A percentile compares a stretch with the other conserved stretches of the same genome.
phyloP scores from a whole-genome alignment of 1,140 invertebrate species.

The Lanistes nyassanus region DNA sequence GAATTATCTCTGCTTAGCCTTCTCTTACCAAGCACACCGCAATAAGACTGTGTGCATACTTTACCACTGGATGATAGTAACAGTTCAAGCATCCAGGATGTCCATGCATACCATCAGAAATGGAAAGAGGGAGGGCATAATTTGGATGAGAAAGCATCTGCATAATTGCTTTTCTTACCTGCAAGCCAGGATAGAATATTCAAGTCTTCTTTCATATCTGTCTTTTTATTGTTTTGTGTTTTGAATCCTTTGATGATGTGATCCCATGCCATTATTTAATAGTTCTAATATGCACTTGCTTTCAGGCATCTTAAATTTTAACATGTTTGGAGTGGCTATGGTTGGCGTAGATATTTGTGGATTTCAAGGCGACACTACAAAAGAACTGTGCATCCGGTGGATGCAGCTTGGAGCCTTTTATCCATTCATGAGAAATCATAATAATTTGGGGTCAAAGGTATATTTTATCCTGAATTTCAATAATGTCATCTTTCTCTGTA shows the following conservation, averaged over 20 bases:
- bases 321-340: constrained; percentile 75
- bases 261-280: no score
- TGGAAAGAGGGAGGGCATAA: no score
- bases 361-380: constrained; percentile 81
- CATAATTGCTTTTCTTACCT: not conserved
- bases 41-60: no score
- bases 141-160: no score
- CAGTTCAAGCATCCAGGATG: no score
- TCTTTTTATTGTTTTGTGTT: not conserved
- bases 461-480: no score
- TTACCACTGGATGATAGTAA: no score
- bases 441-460: not conserved
- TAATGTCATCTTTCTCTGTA: no score
- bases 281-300: not conserved
- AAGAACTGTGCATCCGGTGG: constrained; percentile 71
- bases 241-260: no score
- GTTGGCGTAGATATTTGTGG: constrained; percentile 93
- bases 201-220: not conserved
- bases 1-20: no score
- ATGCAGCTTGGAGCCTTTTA: constrained; percentile 72
- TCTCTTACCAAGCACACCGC: no score
- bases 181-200: not conserved
- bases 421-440: constrained; percentile 65
- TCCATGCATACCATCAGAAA: no score
- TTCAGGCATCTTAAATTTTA: constrained; percentile 59